These are phyloP conservation scores for Platerodrilus igneus DNA, from an alignment of 2,888 invertebrate genomes.

Conservation along the genomic window DNA sequence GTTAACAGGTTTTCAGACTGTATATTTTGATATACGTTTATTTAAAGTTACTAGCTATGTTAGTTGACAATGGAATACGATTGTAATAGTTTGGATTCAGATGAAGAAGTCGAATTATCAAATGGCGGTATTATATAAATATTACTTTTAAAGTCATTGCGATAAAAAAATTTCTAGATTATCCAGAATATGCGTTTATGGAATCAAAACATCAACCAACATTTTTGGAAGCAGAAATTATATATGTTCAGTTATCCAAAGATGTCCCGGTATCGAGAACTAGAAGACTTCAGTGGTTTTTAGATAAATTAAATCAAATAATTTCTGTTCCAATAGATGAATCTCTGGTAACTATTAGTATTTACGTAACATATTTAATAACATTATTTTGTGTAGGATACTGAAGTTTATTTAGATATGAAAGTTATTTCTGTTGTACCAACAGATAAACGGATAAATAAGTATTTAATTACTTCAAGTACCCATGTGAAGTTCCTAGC, in stretches of 20 bases:
- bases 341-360: constrained; percentile 41
- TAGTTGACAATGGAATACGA: constrained; percentile 39
- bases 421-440: constrained; percentile 63
- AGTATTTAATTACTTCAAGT: constrained; percentile 53
- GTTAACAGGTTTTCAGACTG: neutral
- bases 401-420: constrained; percentile 54
- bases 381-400: constrained; percentile 40
- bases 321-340: constrained; percentile 49
- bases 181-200: constrained; percentile 11
- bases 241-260: constrained; percentile 65
- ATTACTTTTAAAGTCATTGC: too few relatives aligned
- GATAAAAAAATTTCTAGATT: too few relatives aligned
- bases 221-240: constrained; percentile 55
- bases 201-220: constrained; percentile 8
- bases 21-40: constrained; percentile 2
- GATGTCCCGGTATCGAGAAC: constrained; percentile 69
- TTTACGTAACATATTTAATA: constrained; percentile 7
- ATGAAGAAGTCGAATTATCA: constrained; percentile 40
- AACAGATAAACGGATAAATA: constrained; percentile 44
- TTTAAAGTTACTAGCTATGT: neutral
- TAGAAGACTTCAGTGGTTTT: constrained; percentile 69
- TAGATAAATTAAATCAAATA: constrained; percentile 60
- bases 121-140: constrained; percentile 37
- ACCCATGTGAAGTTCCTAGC: constrained; percentile 65
- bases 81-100: constrained; percentile 39